Conservation (phyloP, 2,113 vertebrate species). For the Xenopus laevis region DNA sequence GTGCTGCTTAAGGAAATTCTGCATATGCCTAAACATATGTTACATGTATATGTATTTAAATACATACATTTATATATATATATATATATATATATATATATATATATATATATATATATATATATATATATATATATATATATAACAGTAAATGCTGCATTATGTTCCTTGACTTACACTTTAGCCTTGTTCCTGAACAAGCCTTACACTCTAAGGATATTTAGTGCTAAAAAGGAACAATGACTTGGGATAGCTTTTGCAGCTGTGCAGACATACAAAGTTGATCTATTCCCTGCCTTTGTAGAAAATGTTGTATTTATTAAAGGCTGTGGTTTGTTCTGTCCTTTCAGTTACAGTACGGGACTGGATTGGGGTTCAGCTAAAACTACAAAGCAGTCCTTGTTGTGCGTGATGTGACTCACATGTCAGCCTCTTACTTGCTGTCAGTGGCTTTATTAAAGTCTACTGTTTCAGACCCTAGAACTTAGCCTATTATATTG, state of each 20-base stretch:
- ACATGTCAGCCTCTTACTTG: slow-evolving; percentile 90
- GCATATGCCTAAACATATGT: too few relatives aligned
- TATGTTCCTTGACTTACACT: neutral
- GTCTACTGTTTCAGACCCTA: slow-evolving; percentile 96
- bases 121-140: neutral
- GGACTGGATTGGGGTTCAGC: slow-evolving; percentile 61
- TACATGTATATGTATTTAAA: too few relatives aligned
- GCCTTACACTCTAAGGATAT: slow-evolving; percentile 1
- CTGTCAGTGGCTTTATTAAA: slow-evolving; percentile 98
- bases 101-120: too few relatives aligned
- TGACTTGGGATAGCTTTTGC: slow-evolving; percentile 46
- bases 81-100: too few relatives aligned
- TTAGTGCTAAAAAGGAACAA: slow-evolving; percentile 26
- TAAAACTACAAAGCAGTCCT: slow-evolving; percentile 80
- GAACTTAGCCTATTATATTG: slow-evolving; percentile 89
- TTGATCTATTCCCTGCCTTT: slow-evolving; percentile 61
- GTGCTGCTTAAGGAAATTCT: too few relatives aligned
- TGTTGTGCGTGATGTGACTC: slow-evolving; percentile 94
- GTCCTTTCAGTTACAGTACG: slow-evolving; percentile 66
- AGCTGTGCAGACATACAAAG: slow-evolving; percentile 60
- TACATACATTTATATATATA: too few relatives aligned
- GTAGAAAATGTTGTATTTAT: slow-evolving; percentile 63
- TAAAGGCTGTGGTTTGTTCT: slow-evolving; percentile 65
- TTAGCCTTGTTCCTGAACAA: neutral
- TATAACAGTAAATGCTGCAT: neutral